Evolutionary conservation across 2,797 vertebrate species (phyloP), one percentile per base, ranked within the genome.

Genomic region (Gambusia yucatana): DNA sequence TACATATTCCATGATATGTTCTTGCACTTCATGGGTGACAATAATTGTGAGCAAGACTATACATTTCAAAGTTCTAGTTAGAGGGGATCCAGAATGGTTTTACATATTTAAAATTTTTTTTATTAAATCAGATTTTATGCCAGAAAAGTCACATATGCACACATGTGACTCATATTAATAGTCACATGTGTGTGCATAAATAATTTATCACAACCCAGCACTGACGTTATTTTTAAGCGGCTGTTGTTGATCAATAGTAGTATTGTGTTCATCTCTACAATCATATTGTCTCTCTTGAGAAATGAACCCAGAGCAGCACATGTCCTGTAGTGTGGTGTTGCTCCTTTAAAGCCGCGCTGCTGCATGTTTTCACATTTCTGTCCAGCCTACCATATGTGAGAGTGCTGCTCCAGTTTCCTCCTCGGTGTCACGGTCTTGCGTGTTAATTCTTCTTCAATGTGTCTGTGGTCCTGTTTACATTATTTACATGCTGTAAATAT

Each of bases 381-480:
- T 57, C 59, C 43, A 39, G 48, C 74, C 77, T 47, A 46, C 75
- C 81, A 52, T 67, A 73, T 72, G 80, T 84, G 72, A 70, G 76
- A 5, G 13, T 43, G n/a, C 44, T 36, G 52, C 33, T 77, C 75
- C 44, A 59, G 67, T n/a, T 79, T n/a, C 50, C 14, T 50, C 17
- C 4, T 1, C 52, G 30, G 70, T 41, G 30, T 59, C 22, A 43
- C 9, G 17, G 30, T 67, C 75, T 6, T 75, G 30, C 39, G 1
- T 65, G 76, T 48, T 75, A 48, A 82, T 78, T 59, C n/a, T 67
- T 79, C 59, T 36, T 81, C 80, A 3, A 82, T 76, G 71, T 69
- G 70, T 65, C 61, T 83, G 69, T 70, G 63, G 46, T 69, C 61
- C 47, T 79, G 82, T 84, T 77, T 77, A 76, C 83, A 83, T 77